Evolutionary conservation across 37 sponge, comb jelly and placozoan genomes (phyloP).

Genomic region (Amphimedon queenslandica): DNA sequence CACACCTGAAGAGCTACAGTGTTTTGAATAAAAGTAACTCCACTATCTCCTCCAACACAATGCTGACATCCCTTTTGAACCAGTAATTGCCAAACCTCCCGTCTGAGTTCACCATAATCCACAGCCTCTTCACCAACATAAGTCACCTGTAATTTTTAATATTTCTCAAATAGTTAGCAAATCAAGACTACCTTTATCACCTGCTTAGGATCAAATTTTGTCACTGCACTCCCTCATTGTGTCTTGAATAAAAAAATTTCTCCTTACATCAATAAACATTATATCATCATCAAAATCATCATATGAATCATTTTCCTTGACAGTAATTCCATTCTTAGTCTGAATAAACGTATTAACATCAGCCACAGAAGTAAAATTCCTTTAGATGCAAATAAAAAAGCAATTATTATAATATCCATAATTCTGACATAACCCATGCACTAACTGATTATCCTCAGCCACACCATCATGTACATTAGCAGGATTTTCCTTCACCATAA

Average conservation of each 20-base stretch:
- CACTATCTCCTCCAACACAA: constrained; percentile 6
- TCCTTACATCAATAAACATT: constrained; percentile 3
- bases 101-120: constrained; percentile 15
- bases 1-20: no score
- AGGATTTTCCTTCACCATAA: no score
- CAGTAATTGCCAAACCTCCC: constrained; percentile 18
- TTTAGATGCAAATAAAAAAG: no score
- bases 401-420: no score
- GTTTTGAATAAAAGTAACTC: no score
- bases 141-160: background rate
- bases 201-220: background rate
- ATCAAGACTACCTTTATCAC: background rate
- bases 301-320: no score
- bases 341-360: no score
- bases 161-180: background rate
- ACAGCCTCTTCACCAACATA: constrained; percentile 27
- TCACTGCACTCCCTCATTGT: background rate
- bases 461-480: no score
- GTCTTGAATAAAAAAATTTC: background rate
- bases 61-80: background rate
- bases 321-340: no score
- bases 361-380: no score
- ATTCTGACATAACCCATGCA: no score
- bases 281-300: background rate
- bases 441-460: no score